Percentiles rank a stretch among this genome's conserved stretches.
Evolutionary conservation across 2,113 vertebrate genomes (phyloP).

Genomic region (Bambusicola thoracicus): DNA sequence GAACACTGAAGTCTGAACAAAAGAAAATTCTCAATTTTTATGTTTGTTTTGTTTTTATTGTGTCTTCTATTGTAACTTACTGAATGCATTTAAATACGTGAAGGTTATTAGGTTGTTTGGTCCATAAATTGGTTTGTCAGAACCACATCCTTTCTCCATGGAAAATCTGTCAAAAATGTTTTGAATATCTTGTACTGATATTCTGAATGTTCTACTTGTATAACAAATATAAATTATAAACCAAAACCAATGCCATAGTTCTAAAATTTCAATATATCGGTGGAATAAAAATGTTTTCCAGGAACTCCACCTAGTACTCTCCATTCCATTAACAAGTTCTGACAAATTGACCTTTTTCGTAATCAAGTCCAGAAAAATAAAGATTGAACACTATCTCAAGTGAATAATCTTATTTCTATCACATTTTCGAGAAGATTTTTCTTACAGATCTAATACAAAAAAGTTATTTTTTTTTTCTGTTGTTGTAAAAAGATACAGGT

Average conservation of each 20-base stretch:
- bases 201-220: neutral
- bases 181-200: neutral
- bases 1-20: neutral
- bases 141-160: neutral
- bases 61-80: neutral
- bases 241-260: neutral
- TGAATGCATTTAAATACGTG: neutral
- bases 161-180: neutral
- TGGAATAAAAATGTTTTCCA: rapidly evolving
- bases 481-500: neutral
- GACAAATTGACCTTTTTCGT: neutral
- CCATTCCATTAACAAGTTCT: neutral
- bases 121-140: neutral
- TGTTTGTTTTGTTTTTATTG: neutral
- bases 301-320: no score
- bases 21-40: neutral
- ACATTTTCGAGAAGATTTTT: neutral
- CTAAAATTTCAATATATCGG: neutral
- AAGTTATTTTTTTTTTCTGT: no score
- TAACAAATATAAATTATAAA: neutral
- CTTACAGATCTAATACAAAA: no score
- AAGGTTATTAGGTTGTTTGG: neutral
- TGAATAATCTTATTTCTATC: neutral
- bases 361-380: neutral
- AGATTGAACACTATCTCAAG: neutral